These are phyloP conservation scores for Cepphus grylle DNA, from an alignment of 2,113 vertebrate genomes.

Conservation along the genomic window DNA sequence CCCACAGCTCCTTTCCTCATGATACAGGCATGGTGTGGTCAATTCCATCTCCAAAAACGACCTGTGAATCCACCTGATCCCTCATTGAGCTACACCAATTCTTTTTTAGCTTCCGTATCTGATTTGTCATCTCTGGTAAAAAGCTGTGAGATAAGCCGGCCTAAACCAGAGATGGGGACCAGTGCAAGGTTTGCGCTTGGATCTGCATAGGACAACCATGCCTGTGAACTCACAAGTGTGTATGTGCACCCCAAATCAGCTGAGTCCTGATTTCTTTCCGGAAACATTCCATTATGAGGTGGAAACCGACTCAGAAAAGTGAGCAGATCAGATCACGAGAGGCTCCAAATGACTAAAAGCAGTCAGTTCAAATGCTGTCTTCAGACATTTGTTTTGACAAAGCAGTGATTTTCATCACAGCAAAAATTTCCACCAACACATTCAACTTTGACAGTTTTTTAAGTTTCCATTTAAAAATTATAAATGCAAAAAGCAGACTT, in stretches of 20 bases:
- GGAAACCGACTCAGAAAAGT: not conserved
- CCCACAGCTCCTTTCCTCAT: not conserved
- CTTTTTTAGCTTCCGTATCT: not conserved
- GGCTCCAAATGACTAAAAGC: not conserved
- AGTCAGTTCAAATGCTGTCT: not conserved
- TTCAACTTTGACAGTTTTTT: not conserved
- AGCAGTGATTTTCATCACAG: not conserved
- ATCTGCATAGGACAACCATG: fast-evolving
- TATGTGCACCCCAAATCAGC: not conserved
- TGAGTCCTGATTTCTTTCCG: not conserved
- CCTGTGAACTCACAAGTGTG: too few relatives aligned
- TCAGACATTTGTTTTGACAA: not conserved
- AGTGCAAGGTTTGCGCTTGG: not conserved
- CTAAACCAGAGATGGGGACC: not conserved
- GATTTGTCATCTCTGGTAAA: not conserved
- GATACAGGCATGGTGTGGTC: too few relatives aligned
- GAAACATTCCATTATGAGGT: not conserved
- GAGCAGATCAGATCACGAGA: not conserved
- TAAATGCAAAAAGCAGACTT: not conserved
- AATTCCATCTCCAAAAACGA: not conserved
- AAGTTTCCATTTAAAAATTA: not conserved
- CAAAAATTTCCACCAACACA: not conserved
- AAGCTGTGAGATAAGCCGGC: too few relatives aligned
- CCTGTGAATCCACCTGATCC: too few relatives aligned
- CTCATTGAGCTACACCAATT: not conserved